Conservation (phyloP, 92 coral and sea anemone species). For the Umimayanthus kanabou region DNA sequence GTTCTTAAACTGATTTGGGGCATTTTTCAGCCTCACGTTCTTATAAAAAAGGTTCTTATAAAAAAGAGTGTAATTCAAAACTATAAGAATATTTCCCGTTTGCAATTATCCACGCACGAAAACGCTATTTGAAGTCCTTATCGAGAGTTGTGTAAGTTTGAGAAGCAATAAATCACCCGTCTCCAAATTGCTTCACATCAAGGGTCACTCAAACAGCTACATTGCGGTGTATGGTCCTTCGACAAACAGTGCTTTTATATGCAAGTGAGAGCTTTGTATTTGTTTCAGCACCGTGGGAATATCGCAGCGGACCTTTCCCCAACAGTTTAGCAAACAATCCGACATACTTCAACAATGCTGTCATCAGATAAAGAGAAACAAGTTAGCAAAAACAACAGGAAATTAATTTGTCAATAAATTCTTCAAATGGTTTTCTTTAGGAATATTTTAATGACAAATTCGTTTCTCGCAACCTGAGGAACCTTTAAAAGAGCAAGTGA, state of each 20-base stretch:
- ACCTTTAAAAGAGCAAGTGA: neutral
- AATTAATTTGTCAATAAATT: slow-evolving; percentile 59
- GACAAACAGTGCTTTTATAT: neutral
- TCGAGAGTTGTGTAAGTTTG: neutral
- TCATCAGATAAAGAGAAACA: slow-evolving; percentile 59
- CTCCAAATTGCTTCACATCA: slow-evolving; percentile 17
- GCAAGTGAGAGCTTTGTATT: slow-evolving; percentile 1
- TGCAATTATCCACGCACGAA: neutral
- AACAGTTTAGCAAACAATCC: slow-evolving; percentile 36
- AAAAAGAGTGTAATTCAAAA: neutral
- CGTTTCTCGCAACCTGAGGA: neutral
- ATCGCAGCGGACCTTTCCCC: neutral
- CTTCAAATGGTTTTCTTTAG: slow-evolving; percentile 49
- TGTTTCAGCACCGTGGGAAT: slow-evolving; percentile 41
- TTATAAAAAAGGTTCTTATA: no score
- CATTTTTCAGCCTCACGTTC: no score
- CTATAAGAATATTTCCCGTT: neutral
- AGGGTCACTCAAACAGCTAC: neutral
- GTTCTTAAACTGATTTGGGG: no score
- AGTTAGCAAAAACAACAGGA: slow-evolving; percentile 59
- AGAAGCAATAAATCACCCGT: slow-evolving; percentile 20
- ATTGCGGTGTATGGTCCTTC: slow-evolving; percentile 21
- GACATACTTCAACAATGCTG: slow-evolving; percentile 47
- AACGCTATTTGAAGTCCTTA: neutral
- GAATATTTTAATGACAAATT: neutral